Percentiles rank a stretch among this genome's conserved stretches.
Evolutionary conservation across 2,797 vertebrate species (phyloP).

Genomic region (Limosa lapponica): DNA sequence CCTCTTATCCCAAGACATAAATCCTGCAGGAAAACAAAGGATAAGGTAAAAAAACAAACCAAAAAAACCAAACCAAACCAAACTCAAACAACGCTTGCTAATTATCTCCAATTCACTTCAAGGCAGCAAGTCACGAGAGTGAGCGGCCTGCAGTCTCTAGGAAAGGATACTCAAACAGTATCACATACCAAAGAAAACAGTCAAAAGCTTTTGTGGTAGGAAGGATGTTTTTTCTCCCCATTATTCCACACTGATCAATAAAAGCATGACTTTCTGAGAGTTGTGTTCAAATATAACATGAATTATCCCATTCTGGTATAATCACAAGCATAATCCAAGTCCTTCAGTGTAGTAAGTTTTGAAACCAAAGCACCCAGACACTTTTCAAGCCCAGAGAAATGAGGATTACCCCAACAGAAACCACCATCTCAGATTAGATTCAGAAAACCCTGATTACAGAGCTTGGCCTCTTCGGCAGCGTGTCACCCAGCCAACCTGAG

Average conservation of each 20-base stretch:
- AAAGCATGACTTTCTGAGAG: background rate
- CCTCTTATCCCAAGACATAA: background rate
- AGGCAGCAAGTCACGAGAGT: background rate
- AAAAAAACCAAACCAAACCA: no score
- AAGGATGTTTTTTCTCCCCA: background rate
- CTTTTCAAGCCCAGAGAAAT: background rate
- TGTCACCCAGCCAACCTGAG: fast-evolving
- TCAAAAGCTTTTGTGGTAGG: background rate
- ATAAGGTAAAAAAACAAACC: no score
- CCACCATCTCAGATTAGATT: background rate
- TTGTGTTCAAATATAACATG: background rate
- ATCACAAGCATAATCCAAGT: background rate
- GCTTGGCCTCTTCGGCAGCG: background rate
- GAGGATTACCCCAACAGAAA: background rate
- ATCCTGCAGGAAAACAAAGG: background rate
- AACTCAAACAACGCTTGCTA: background rate
- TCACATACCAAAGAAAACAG: background rate
- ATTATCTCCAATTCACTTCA: background rate
- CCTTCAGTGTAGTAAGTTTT: background rate
- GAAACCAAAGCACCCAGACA: background rate
- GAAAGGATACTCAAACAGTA: background rate
- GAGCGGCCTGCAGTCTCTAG: background rate
- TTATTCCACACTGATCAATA: background rate
- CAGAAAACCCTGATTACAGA: no score
- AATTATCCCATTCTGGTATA: background rate